Evolutionary conservation across 2,113 vertebrate genomes (phyloP).

Genomic region (Haemorhous mexicanus): DNA sequence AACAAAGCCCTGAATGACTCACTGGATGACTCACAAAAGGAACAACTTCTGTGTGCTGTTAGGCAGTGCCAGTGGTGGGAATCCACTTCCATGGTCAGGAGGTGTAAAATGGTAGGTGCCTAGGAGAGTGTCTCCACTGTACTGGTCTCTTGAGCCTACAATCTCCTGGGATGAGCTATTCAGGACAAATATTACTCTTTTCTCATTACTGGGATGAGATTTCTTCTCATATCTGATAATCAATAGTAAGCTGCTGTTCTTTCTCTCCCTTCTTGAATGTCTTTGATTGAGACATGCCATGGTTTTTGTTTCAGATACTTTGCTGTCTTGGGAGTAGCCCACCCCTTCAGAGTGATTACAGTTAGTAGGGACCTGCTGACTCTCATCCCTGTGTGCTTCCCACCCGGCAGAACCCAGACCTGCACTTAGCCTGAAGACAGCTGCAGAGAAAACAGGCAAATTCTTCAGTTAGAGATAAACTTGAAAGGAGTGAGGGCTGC

Average conservation of each 20-base stretch:
- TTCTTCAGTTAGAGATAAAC: slow-evolving; percentile 43
- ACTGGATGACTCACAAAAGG: neutral
- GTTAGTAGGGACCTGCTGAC: neutral
- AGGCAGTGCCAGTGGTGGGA: neutral
- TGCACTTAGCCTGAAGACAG: neutral
- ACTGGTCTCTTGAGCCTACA: neutral
- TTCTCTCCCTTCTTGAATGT: neutral
- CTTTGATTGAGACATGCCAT: neutral
- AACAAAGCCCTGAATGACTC: neutral
- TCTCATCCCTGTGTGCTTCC: neutral
- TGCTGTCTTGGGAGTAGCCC: neutral
- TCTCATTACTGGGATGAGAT: neutral
- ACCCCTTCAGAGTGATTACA: neutral
- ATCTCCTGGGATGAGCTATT: neutral
- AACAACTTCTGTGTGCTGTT: neutral
- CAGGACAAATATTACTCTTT: neutral
- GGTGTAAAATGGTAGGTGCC: neutral
- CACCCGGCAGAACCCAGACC: neutral
- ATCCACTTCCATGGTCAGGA: neutral
- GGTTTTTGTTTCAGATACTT: neutral
- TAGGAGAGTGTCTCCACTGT: neutral
- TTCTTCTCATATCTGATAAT: neutral
- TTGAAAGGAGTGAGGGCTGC: slow-evolving; percentile 10
- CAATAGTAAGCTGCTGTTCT: neutral
- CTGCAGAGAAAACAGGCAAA: neutral